Percentiles rank a stretch among this genome's conserved stretches.
Evolutionary conservation across 2,113 vertebrate genomes (phyloP).

Genomic region (Chlamydotis undulata): DNA sequence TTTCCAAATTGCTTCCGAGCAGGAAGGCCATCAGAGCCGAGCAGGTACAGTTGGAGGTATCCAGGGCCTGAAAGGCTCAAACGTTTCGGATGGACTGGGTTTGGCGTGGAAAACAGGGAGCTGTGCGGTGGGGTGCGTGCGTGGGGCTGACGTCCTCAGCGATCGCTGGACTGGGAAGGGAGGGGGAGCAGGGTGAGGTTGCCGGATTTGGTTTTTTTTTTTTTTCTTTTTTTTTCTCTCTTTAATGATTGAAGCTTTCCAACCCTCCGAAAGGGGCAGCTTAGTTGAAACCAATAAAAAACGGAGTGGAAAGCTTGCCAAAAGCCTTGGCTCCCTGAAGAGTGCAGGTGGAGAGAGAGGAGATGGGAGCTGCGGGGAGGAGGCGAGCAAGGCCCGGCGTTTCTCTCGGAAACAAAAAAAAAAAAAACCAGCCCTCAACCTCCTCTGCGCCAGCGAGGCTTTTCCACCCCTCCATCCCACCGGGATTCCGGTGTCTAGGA

Average conservation of each 20-base stretch:
- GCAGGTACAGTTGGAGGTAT: background rate
- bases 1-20: slow-evolving; percentile 50
- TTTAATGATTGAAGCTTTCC: slow-evolving; percentile 66
- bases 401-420: slow-evolving; percentile 2
- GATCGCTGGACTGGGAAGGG: background rate
- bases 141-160: background rate
- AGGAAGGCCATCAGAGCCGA: background rate
- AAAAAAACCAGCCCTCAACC: background rate
- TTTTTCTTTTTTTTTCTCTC: background rate
- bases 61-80: background rate
- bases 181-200: background rate
- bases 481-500: accelerated
- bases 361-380: slow-evolving; percentile 68
- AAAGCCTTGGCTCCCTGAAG: slow-evolving; percentile 77
- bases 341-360: slow-evolving; percentile 82
- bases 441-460: background rate
- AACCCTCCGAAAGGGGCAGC: slow-evolving; percentile 72
- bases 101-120: background rate
- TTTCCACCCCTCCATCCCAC: background rate
- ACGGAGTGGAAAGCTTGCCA: slow-evolving; percentile 71
- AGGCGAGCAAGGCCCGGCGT: slow-evolving; percentile 31
- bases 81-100: background rate
- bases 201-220: too few species aligned
- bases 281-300: slow-evolving; percentile 81
- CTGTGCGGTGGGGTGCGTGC: background rate